Evolutionary conservation across 2,113 vertebrate species (phyloP), one percentile per base, ranked within the genome.

Genomic region (Piliocolobus tephrosceles): DNA sequence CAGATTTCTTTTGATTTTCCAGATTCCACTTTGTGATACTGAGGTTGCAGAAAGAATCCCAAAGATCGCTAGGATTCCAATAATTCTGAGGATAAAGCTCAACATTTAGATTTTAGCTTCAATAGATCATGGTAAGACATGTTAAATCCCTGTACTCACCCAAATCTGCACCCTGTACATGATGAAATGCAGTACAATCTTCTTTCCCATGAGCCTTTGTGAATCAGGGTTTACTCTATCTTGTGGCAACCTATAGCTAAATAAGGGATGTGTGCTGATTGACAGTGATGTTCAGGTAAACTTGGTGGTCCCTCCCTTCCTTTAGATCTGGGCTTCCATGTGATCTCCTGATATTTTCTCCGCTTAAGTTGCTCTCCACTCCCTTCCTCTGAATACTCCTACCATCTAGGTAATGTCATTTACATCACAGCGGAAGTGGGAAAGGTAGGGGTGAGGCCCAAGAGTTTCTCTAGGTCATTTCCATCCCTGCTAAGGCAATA

Each of bases 401-500:
- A 2, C 22, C 32, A 9, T 85, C 6, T 10, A 64, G 38, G 22
- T 55, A 75, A 61, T n/a, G 32, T 30, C 64, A 75, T 72, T 83
- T 76, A 61, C 8, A 79, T 9, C 55, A 83, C 47, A 96, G 12
- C 0, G 0, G n/a, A 96, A 95, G 25, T 66, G 18, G 50, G 16
- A 40, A 45, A 98, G 78, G 94, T 88, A 79, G 38, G 78, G 58
- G 45, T 30, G 47, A 89, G 38, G n/a, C 72, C 94, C 47, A 91
- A 38, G 52, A 92, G 79, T 97, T 98, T 98, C 93, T 95, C 75
- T 89, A 96, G 30, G 25, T 92, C 82, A 90, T n/a, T 93, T 64
- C 32, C 78, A 61, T 13, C 0, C 17, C 61, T 58, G 43, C 50
- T 95, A 66, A 97, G 57, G 76, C 87, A 97, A 10, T 47, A 93